These are phyloP conservation scores for Isoperla grammatica DNA, from an alignment of 2,888 invertebrate genomes.

Conservation along the genomic window DNA sequence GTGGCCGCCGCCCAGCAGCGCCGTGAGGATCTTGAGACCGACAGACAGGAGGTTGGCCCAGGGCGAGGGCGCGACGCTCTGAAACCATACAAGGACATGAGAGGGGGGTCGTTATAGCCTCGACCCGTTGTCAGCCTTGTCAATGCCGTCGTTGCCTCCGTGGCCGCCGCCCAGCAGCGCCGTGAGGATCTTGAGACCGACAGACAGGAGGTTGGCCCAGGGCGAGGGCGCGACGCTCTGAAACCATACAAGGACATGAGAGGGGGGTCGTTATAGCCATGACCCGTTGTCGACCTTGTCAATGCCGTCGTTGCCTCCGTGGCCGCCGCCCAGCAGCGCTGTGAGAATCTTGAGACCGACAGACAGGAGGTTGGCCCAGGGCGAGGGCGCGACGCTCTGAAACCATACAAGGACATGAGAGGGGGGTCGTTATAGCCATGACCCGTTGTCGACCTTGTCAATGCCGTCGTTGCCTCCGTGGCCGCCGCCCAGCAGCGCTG, in stretches of 20 bases:
- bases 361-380: conserved; percentile 82
- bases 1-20: conserved; percentile 70
- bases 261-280: too few relatives aligned
- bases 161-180: conserved; percentile 73
- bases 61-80: conserved; percentile 58
- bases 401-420: too few relatives aligned
- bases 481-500: conserved; percentile 73
- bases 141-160: conserved; percentile 70
- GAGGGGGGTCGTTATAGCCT: too few relatives aligned
- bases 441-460: conserved; percentile 84
- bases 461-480: conserved; percentile 70
- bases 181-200: conserved; percentile 80
- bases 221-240: conserved; percentile 58
- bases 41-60: conserved; percentile 85
- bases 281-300: conserved; percentile 86
- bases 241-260: too few relatives aligned
- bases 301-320: conserved; percentile 68
- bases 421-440: too few relatives aligned
- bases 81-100: too few relatives aligned
- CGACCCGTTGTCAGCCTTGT: conserved; percentile 85
- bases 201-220: conserved; percentile 81
- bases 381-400: conserved; percentile 55
- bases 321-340: conserved; percentile 71
- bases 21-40: conserved; percentile 79
- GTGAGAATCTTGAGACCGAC: conserved; percentile 82